Percentiles rank a stretch among this genome's conserved stretches.
Conservation (phyloP, 2,888 invertebrate genomes). For the Drosophila peninsularis region DNA sequence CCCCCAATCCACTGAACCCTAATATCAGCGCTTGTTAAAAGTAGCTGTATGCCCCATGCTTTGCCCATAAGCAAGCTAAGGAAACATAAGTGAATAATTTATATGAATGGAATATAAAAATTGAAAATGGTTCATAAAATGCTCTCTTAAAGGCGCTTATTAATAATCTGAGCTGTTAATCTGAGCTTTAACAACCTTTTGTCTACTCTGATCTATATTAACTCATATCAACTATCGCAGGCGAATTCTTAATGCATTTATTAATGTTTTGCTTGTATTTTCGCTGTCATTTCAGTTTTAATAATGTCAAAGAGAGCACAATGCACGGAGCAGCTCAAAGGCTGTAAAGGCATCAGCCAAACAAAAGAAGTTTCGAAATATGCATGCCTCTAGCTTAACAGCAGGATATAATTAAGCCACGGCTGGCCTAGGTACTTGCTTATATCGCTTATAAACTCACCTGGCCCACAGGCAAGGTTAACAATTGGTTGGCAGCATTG, state of each 20-base stretch:
- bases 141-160: neutral
- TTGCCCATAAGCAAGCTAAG: neutral
- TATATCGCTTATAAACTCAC: constrained; percentile 3
- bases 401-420: constrained; percentile 4
- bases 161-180: neutral
- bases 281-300: neutral
- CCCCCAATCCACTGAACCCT: neutral
- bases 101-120: neutral
- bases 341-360: neutral
- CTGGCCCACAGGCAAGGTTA: constrained; percentile 22
- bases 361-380: neutral
- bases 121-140: neutral
- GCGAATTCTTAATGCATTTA: neutral
- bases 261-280: neutral
- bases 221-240: neutral
- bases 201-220: neutral
- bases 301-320: neutral
- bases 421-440: neutral
- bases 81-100: neutral
- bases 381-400: neutral
- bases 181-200: neutral
- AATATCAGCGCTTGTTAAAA: neutral
- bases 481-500: constrained; percentile 10
- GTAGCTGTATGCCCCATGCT: neutral
- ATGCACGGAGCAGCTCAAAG: neutral